phyloP scores from a whole-genome alignment of 2,888 invertebrate species.

The Julus scanicus region DNA sequence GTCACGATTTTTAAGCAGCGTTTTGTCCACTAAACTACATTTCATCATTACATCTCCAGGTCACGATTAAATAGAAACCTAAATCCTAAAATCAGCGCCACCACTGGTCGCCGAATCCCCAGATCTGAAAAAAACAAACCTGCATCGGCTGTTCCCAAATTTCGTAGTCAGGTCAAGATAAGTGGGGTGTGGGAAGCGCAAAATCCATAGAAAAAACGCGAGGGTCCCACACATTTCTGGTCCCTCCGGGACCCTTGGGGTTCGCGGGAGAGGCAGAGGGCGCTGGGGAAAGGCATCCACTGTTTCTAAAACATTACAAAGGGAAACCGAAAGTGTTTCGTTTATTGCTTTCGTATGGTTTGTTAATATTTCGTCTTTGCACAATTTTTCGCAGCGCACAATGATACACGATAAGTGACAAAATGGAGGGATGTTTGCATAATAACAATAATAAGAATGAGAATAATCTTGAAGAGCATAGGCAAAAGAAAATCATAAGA shows the following conservation, averaged over 20 bases:
- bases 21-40: constrained; percentile 35
- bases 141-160: neutral
- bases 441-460: constrained; percentile 51
- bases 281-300: constrained; percentile 44
- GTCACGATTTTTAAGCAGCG: neutral
- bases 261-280: constrained; percentile 16
- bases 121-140: neutral
- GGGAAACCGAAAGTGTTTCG: constrained; percentile 44
- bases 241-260: neutral
- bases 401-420: constrained; percentile 49
- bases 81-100: neutral
- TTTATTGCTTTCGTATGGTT: constrained; percentile 51
- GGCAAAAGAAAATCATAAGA: neutral
- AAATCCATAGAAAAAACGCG: constrained; percentile 2
- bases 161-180: neutral
- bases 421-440: constrained; percentile 53
- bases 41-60: neutral
- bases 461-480: constrained; percentile 29
- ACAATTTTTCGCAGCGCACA: constrained; percentile 50
- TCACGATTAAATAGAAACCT: constrained; percentile 28
- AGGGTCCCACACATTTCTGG: constrained; percentile 21
- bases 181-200: neutral
- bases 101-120: neutral
- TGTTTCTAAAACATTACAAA: constrained; percentile 45
- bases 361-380: constrained; percentile 48